Conservation (phyloP, 2,797 vertebrate genomes). For the Parauchenoglanis ngamensis region DNA sequence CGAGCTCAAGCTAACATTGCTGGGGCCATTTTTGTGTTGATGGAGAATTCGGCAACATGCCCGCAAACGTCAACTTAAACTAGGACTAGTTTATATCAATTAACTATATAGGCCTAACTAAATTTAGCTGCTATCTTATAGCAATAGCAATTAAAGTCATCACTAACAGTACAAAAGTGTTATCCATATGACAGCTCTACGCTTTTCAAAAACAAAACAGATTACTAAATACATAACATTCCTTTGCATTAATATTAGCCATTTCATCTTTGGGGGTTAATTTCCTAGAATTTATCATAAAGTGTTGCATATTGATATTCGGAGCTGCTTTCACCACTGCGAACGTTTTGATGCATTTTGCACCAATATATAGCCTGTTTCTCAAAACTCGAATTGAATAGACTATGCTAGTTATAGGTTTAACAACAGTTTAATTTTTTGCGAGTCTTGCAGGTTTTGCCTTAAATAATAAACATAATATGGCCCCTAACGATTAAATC, state of each 20-base stretch:
- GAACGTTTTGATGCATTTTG: neutral
- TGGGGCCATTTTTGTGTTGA: neutral
- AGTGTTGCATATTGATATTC: neutral
- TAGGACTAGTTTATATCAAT: neutral
- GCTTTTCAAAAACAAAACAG: neutral
- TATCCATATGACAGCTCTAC: neutral
- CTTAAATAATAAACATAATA: neutral
- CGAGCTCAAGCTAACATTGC: constrained; percentile 12
- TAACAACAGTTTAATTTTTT: neutral
- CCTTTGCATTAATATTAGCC: neutral
- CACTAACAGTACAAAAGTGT: neutral
- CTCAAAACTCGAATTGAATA: no score
- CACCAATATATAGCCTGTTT: neutral
- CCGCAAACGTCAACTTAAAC: neutral
- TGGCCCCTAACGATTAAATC: neutral
- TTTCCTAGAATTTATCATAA: neutral
- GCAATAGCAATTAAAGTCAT: neutral
- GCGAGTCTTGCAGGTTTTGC: neutral
- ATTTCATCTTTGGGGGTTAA: neutral
- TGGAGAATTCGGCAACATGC: constrained; percentile 11
- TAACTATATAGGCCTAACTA: neutral
- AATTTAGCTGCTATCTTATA: neutral
- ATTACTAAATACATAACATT: neutral
- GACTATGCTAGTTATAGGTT: neutral
- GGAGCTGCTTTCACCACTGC: neutral